Evolutionary conservation across 1,140 invertebrate species (phyloP), one percentile per base, ranked within the genome.

Genomic region (Nilaparvata lugens): DNA sequence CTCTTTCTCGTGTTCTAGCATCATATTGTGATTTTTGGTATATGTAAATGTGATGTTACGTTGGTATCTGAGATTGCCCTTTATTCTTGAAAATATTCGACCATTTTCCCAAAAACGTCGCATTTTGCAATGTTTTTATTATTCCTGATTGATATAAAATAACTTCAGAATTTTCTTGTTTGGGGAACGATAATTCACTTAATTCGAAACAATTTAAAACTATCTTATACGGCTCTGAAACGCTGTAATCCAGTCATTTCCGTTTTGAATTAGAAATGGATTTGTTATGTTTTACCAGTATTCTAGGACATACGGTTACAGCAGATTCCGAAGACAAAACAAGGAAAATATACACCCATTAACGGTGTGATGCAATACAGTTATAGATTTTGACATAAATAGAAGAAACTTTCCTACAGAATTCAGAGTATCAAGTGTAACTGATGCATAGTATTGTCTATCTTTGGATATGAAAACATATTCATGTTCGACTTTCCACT

Each of bases 381-480:
- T 28, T 2, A 54, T 24, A 3, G 52, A 28, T 25, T 54, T 24
- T 18, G 52, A 24, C 52, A 54, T 14, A 54, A 54, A 54, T 54
- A 54, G n/a, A 21, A 54, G 2, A 28, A 3, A 54, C 31, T 23
- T 21, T 19, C n/a, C 31, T 54, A 54, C 52, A 54, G 2, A 5
- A 21, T 21, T 21, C 4, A 54, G 25, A 2, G 1, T 25, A 23
- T 23, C 5, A 1, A 16, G 11, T 28, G 19, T 16, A 1, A 54
- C 16, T 54, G 52, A 13, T 5, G 24, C 52, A 54, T 23, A 54
- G n/a, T 54, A 54, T 25, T 54, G 52, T 19, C 52, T 54, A 14
- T 54, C 52, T 25, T 25, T 54, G 16, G 52, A 19, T 21, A 54
- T 28, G 2, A 54, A 25, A 2, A 54, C 2, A 54, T 54, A 54